Evolutionary conservation across 2,888 invertebrate genomes (phyloP).

Genomic region (Rhingia campestris): DNA sequence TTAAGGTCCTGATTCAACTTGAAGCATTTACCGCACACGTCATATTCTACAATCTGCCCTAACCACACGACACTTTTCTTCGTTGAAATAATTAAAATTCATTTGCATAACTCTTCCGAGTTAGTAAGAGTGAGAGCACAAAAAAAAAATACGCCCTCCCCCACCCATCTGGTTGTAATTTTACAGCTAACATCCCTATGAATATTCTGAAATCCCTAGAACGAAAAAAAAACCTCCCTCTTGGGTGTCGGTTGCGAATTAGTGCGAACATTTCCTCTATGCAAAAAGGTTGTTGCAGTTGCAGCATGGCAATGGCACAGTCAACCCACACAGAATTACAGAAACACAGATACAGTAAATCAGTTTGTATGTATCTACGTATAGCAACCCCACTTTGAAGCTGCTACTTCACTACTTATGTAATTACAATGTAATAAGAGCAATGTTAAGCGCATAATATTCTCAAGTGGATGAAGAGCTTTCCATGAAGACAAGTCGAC

Average conservation of each 20-base stretch:
- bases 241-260: constrained; percentile 47
- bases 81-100: constrained; percentile 61
- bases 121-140: neutral
- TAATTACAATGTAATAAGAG: constrained; percentile 75
- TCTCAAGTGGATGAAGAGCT: constrained; percentile 72
- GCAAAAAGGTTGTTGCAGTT: constrained; percentile 27
- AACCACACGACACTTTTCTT: neutral
- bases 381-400: constrained; percentile 49
- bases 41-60: neutral
- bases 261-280: constrained; percentile 49
- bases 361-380: neutral
- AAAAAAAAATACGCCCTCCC: neutral
- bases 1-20: too few relatives aligned
- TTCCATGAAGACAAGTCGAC: constrained; percentile 66
- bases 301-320: neutral
- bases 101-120: constrained; percentile 35
- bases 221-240: constrained; percentile 23
- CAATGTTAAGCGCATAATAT: constrained; percentile 74
- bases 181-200: constrained; percentile 51
- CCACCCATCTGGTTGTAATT: constrained; percentile 38
- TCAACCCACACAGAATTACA: constrained; percentile 12
- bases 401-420: constrained; percentile 68
- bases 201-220: constrained; percentile 29
- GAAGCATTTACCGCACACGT: neutral
- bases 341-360: constrained; percentile 18